A percentile compares a stretch with the other conserved stretches of the same genome.
These are phyloP conservation scores for Parochlus steinenii DNA, from an alignment of 2,888 invertebrate species.

Conservation along the genomic window DNA sequence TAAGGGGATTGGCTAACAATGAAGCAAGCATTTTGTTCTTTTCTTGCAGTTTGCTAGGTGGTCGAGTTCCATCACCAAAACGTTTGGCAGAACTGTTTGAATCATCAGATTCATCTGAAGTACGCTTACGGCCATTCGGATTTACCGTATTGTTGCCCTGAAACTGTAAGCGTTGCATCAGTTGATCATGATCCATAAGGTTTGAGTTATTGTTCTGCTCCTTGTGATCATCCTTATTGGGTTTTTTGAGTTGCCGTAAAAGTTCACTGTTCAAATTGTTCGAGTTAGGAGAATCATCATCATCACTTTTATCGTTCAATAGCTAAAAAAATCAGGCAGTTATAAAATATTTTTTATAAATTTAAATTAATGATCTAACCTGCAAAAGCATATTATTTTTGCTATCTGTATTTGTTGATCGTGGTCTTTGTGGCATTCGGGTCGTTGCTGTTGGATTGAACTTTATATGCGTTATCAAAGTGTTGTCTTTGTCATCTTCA, in stretches of 20 bases:
- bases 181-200: slow-evolving; percentile 27
- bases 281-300: slow-evolving; percentile 49
- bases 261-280: slow-evolving; percentile 34
- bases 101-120: slow-evolving; percentile 43
- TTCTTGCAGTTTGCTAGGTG: slow-evolving; percentile 54
- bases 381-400: slow-evolving; percentile 44
- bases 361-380: slow-evolving; percentile 29
- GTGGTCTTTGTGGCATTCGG: slow-evolving; percentile 18
- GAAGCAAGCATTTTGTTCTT: slow-evolving; percentile 75
- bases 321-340: slow-evolving; percentile 35
- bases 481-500: slow-evolving; percentile 27
- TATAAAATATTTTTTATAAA: slow-evolving; percentile 7
- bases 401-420: slow-evolving; percentile 19
- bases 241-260: slow-evolving; percentile 34
- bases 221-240: slow-evolving; percentile 21
- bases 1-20: slow-evolving; percentile 54
- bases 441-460: slow-evolving; percentile 14
- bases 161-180: slow-evolving; percentile 27
- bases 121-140: slow-evolving; percentile 38
- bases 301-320: slow-evolving; percentile 66
- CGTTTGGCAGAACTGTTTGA: slow-evolving; percentile 26
- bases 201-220: slow-evolving; percentile 22
- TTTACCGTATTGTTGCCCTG: slow-evolving; percentile 24
- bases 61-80: slow-evolving; percentile 27
- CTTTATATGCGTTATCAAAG: slow-evolving; percentile 13